Base-by-base conservation (phyloP, 2,888 invertebrate genomes). In the Xylocampa areola region DNA sequence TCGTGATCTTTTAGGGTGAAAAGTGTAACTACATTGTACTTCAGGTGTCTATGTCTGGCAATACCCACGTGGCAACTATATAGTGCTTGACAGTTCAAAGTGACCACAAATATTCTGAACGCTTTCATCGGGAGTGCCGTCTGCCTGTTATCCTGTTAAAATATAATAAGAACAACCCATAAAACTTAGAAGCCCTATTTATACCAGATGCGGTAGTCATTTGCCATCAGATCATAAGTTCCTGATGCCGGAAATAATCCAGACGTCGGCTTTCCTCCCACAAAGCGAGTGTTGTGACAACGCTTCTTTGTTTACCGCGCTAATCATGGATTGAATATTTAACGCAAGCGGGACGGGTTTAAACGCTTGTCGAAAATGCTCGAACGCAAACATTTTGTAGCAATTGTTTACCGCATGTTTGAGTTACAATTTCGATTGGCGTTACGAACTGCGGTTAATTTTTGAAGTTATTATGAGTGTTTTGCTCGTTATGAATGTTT, bases 261-360 rank as follows among this genome's bases (percentile, higher is more conserved):
- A 74, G 74, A 75, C 70, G 53, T 25, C 51, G 52, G 39, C 41
- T 58, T 25, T 44, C 36, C 33, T 48, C 33, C 39, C 27, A 50
- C 45, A 64, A 60, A 61, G 59, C 33, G n/a, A 19, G 68, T 52
- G 62, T 47, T 39, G 68, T 68, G 52, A 57, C 55, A 62, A 33
- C 32, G 33, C n/a, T 45, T 55, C 54, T 67, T 62, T 70, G 67
- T 73, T 69, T 74, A 65, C 50, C 33, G 16, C 35, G 59, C 50
- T 74, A 67, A 72, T 74, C 67, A 67, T 53, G 37, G 48, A 62
- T 67, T 59, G 67, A 69, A 72, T 67, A 66, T 67, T 69, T 69
- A 62, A 69, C 51, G 52, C 68, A 16, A 16, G 33, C 50, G 27
- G 40, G 33, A 35, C 41, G 45, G 21, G 51, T 37, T 39, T 49